Percentiles rank a stretch among this genome's conserved stretches.
Conservation (phyloP, 2,888 invertebrate species). For the Thereva nobilitata region DNA sequence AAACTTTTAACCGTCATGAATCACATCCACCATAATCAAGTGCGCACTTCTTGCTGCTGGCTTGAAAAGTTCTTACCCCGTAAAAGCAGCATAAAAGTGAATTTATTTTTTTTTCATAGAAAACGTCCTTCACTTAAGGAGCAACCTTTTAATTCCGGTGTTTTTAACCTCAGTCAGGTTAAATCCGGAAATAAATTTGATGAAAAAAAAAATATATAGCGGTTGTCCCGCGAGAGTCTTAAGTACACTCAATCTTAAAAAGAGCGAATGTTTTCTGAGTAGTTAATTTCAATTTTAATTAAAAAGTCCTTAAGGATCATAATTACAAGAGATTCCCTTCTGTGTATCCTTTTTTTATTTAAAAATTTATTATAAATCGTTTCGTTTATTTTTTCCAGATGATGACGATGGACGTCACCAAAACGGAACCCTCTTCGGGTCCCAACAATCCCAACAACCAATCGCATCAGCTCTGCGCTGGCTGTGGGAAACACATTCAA, state of each 20-base stretch:
- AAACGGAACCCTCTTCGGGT: slow-evolving; percentile 67
- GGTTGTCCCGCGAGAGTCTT: no score
- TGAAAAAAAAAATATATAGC: no score
- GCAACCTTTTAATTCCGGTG: no score
- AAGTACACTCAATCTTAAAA: background rate
- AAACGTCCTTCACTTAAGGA: no score
- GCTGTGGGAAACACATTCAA: slow-evolving; percentile 91
- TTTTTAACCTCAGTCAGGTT: no score
- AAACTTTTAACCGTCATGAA: no score
- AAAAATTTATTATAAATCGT: slow-evolving; percentile 2
- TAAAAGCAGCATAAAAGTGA: no score
- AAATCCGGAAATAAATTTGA: no score
- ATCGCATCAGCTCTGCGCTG: slow-evolving; percentile 72
- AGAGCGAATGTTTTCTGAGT: background rate
- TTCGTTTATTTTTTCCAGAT: slow-evolving; percentile 52
- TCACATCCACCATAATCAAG: no score
- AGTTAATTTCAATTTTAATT: slow-evolving; percentile 32
- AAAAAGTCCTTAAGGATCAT: slow-evolving; percentile 15
- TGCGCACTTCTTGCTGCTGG: no score
- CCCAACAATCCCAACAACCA: slow-evolving; percentile 57
- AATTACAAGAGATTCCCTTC: background rate
- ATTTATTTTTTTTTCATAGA: no score
- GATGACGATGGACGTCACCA: slow-evolving; percentile 89
- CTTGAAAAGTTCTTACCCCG: no score
- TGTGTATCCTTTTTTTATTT: background rate